phyloP scores from a whole-genome alignment of 2,797 vertebrate genomes.

The Cyprinella venusta region DNA sequence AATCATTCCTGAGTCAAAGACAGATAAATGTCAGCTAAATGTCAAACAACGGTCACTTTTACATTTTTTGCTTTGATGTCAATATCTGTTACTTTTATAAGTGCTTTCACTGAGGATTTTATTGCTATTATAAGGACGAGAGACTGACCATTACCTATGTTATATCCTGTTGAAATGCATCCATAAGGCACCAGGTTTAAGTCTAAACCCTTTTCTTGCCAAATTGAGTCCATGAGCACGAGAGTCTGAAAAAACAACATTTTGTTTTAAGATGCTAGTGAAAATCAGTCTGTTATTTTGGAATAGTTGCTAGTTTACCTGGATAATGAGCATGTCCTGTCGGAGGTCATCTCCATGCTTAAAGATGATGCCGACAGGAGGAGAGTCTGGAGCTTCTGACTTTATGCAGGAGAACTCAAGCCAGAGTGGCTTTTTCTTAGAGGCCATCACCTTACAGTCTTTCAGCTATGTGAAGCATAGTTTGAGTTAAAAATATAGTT shows the following conservation, averaged over 20 bases:
- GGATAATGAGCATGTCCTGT: slow-evolving; percentile 84
- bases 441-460: slow-evolving; percentile 81
- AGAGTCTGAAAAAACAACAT: slow-evolving; percentile 69
- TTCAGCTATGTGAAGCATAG: slow-evolving; percentile 68
- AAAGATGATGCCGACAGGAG: slow-evolving; percentile 80
- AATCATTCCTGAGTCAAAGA: slow-evolving; percentile 77
- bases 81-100: neutral
- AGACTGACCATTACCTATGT: slow-evolving; percentile 70
- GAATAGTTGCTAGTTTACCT: slow-evolving; percentile 64
- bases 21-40: neutral
- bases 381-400: slow-evolving; percentile 62
- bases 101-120: neutral
- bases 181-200: slow-evolving; percentile 81
- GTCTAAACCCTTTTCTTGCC: slow-evolving; percentile 81
- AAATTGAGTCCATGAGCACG: slow-evolving; percentile 82
- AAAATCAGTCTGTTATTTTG: neutral
- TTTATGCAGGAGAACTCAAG: slow-evolving; percentile 77
- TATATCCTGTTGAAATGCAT: slow-evolving; percentile 82
- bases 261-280: neutral
- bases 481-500: neutral
- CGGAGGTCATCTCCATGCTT: slow-evolving; percentile 83
- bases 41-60: neutral
- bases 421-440: slow-evolving; percentile 85
- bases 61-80: too few relatives aligned
- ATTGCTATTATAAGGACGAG: neutral